Conservation (phyloP, 2,888 invertebrate genomes). For the Spodoptera littoralis region DNA sequence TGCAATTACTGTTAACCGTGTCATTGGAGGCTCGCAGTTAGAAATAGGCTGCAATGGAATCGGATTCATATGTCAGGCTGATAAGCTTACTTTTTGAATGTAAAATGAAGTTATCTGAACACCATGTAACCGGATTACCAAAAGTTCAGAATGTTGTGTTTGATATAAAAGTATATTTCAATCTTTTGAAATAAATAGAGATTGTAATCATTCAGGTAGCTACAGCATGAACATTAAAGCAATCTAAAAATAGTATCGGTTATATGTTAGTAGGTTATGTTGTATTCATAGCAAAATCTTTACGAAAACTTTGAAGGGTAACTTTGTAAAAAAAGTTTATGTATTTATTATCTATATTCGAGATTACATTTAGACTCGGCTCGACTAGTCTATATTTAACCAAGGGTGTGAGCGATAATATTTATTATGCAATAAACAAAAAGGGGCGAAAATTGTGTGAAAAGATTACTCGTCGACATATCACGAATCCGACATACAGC, state of each 20-base stretch:
- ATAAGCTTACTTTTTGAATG: background rate
- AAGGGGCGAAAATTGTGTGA: constrained; percentile 14
- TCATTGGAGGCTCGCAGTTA: background rate
- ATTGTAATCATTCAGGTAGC: too few relatives aligned
- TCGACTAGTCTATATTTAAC: constrained; percentile 30
- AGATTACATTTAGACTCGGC: constrained; percentile 14
- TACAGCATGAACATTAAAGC: too few relatives aligned
- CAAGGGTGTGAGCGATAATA: constrained; percentile 16
- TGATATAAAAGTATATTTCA: too few relatives aligned
- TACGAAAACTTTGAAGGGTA: constrained; percentile 1
- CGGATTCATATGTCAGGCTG: constrained; percentile 6
- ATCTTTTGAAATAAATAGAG: too few relatives aligned
- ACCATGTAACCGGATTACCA: constrained; percentile 8
- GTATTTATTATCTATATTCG: constrained; percentile 11
- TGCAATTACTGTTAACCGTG: constrained; percentile 1
- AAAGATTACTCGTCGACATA: constrained; percentile 44
- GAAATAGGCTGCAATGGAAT: constrained; percentile 3
- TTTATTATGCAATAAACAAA: constrained; percentile 19
- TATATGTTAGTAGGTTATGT: too few relatives aligned
- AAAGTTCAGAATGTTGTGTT: too few relatives aligned
- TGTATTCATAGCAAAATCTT: too few relatives aligned
- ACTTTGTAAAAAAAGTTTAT: background rate
- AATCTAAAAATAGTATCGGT: too few relatives aligned
- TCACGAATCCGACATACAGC: constrained; percentile 46
- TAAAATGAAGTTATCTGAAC: background rate